Conservation (phyloP, 2,888 invertebrate genomes). For the Sinelater perroti region DNA sequence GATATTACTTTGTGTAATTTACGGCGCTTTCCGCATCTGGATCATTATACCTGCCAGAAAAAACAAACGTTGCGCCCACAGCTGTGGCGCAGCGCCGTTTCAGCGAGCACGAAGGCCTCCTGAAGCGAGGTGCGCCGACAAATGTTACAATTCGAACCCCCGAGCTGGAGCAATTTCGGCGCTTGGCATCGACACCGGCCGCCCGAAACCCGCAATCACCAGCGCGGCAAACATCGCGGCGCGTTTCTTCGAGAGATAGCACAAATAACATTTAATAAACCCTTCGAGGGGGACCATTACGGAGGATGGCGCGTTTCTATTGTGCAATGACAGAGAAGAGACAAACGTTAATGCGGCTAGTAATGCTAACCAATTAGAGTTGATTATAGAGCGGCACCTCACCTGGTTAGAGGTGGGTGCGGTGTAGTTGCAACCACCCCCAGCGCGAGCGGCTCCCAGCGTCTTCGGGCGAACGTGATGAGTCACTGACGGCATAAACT, state of each 20-base stretch:
- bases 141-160: neutral
- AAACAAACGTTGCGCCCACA: no score
- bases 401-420: conserved; percentile 41
- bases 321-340: conserved; percentile 38
- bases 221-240: conserved; percentile 29
- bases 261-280: conserved; percentile 38
- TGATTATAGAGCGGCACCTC: conserved; percentile 45
- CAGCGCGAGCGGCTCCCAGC: conserved; percentile 22
- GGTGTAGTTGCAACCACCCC: conserved; percentile 30
- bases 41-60: no score
- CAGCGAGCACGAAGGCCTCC: no score
- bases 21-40: no score
- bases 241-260: conserved; percentile 22
- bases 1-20: no score
- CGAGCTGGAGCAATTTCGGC: neutral
- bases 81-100: no score
- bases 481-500: conserved; percentile 31
- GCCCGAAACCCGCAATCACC: conserved; percentile 26
- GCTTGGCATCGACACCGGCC: neutral
- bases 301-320: conserved; percentile 31
- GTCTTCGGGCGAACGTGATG: conserved; percentile 27
- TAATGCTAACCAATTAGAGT: conserved; percentile 44
- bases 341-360: conserved; percentile 39
- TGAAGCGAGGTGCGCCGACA: no score
- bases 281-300: conserved; percentile 30